These are phyloP conservation scores for Pollenia labialis DNA, from an alignment of 2,888 invertebrate species.

Conservation along the genomic window DNA sequence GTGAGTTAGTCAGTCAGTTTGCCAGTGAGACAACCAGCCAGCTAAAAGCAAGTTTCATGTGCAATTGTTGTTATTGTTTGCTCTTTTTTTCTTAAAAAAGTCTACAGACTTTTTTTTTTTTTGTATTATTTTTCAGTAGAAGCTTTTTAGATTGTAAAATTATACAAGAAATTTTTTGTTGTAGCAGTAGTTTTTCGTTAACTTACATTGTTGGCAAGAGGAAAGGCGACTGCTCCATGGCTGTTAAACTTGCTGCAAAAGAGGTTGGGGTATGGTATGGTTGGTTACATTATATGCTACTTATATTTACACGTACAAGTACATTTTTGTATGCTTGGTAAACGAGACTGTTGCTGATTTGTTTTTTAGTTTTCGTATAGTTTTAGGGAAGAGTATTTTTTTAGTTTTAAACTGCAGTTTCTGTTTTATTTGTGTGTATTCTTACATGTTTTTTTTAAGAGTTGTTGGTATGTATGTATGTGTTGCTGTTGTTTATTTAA, in stretches of 20 bases:
- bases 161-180: conserved; percentile 50
- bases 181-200: conserved; percentile 51
- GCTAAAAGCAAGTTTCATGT: conserved; percentile 43
- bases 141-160: conserved; percentile 69
- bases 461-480: background rate
- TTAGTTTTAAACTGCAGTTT: conserved; percentile 58
- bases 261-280: conserved; percentile 34
- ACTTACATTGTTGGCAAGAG: conserved; percentile 43
- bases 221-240: conserved; percentile 6
- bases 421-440: conserved; percentile 23
- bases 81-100: conserved; percentile 26
- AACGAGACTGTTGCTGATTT: conserved; percentile 68
- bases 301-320: conserved; percentile 39
- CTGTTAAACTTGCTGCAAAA: conserved; percentile 8
- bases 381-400: conserved; percentile 41
- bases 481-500: conserved; percentile 55
- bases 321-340: conserved; percentile 47
- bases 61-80: conserved; percentile 46
- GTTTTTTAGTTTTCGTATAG: conserved; percentile 41
- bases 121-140: conserved; percentile 56
- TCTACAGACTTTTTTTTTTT: conserved; percentile 46
- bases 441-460: conserved; percentile 3
- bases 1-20: background rate
- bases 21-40: background rate
- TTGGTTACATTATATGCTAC: conserved; percentile 46